These are phyloP conservation scores for Syngnathus acus DNA, from an alignment of 2,797 vertebrate genomes.

Conservation along the genomic window DNA sequence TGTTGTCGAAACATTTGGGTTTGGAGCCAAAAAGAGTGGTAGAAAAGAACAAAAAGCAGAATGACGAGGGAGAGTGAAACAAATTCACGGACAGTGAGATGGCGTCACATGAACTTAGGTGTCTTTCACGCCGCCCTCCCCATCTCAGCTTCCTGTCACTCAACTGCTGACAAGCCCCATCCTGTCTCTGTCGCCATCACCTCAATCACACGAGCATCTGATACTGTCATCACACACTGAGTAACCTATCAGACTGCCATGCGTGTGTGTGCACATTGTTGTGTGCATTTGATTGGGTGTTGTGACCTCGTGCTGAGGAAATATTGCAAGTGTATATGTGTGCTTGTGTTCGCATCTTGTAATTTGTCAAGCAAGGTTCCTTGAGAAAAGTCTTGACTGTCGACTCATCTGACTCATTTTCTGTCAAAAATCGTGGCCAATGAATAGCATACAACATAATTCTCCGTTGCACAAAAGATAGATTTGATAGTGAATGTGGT, in stretches of 20 bases:
- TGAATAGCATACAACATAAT: constrained; percentile 44
- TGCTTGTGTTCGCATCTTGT: constrained; percentile 28
- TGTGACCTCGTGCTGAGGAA: constrained; percentile 45
- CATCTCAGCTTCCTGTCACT: constrained; percentile 55
- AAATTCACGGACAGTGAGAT: constrained; percentile 41
- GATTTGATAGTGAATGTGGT: constrained; percentile 20
- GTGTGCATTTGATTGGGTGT: constrained; percentile 48
- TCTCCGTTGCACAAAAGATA: constrained; percentile 35
- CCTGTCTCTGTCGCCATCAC: constrained; percentile 62
- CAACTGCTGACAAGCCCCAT: constrained; percentile 56
- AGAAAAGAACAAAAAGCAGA: constrained; percentile 28
- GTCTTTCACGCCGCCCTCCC: constrained; percentile 17
- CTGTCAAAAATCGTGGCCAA: constrained; percentile 34
- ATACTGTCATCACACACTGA: constrained; percentile 63
- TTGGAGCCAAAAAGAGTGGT: constrained; percentile 15
- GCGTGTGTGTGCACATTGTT: constrained; percentile 30
- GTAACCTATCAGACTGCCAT: constrained; percentile 44
- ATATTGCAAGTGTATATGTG: constrained; percentile 12
- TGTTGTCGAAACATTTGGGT: constrained; percentile 2
- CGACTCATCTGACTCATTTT: constrained; percentile 46
- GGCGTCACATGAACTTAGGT: constrained; percentile 48
- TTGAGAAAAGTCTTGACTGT: constrained; percentile 42
- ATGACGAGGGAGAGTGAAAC: constrained; percentile 37
- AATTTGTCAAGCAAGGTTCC: constrained; percentile 43
- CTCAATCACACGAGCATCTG: constrained; percentile 63